Evolutionary conservation across 2,888 invertebrate species (phyloP).

Genomic region (Netelia fuscicornis): DNA sequence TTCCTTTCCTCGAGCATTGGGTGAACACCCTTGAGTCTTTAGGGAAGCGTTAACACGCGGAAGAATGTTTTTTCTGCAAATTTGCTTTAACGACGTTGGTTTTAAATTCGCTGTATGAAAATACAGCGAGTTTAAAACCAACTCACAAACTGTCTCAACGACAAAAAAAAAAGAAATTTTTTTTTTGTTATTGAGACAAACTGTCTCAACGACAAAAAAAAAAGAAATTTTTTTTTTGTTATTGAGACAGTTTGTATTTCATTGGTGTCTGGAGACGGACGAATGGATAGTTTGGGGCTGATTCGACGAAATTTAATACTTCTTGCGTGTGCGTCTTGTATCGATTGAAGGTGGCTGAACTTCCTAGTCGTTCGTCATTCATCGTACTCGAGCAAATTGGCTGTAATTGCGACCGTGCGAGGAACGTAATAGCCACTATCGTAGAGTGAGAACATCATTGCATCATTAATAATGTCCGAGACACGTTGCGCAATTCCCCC

Average conservation of each 20-base stretch:
- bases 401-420: slow-evolving; percentile 67
- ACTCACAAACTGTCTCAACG: too few species aligned
- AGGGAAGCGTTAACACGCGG: too few species aligned
- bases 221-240: not conserved
- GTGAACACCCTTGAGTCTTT: not conserved
- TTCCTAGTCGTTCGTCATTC: slow-evolving; percentile 49
- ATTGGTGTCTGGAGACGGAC: too few species aligned
- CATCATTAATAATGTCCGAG: slow-evolving; percentile 51
- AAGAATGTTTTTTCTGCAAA: too few species aligned
- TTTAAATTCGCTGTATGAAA: too few species aligned
- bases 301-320: not conserved
- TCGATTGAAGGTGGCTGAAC: slow-evolving; percentile 69
- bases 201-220: too few species aligned
- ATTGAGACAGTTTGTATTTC: too few species aligned
- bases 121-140: too few species aligned
- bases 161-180: too few species aligned
- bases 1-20: slow-evolving; percentile 20
- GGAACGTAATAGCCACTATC: slow-evolving; percentile 47
- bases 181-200: too few species aligned
- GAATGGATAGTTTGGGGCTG: too few species aligned
- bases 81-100: too few species aligned
- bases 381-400: slow-evolving; percentile 66
- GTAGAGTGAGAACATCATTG: slow-evolving; percentile 52
- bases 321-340: slow-evolving; percentile 19
- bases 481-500: slow-evolving; percentile 64